phyloP scores from a whole-genome alignment of 1,140 invertebrate genomes.

The Zaprionus capensis region DNA sequence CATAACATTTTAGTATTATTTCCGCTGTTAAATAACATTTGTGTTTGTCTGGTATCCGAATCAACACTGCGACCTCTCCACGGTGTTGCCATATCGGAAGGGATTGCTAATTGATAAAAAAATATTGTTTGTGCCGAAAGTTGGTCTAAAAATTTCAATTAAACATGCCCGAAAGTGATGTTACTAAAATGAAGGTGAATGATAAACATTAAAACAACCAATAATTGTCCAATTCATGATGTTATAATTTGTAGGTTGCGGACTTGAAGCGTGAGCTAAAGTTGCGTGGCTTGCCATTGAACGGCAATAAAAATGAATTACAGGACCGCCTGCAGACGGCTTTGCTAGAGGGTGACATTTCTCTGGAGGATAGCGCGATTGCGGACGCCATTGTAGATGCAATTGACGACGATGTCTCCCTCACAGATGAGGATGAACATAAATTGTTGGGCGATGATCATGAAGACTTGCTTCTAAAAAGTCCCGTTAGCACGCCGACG shows the following conservation, averaged over 20 bases:
- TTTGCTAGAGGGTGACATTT: constrained; percentile 85
- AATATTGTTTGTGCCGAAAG: constrained; percentile 36
- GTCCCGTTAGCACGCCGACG: constrained; percentile 68
- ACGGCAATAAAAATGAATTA: constrained; percentile 93
- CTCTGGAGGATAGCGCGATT: constrained; percentile 85
- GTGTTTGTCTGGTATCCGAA: background rate
- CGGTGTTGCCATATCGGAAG: constrained; percentile 17
- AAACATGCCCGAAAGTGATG: constrained; percentile 80
- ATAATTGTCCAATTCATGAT: background rate
- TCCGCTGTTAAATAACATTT: constrained; percentile 1
- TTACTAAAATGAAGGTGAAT: constrained; percentile 82
- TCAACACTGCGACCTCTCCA: background rate
- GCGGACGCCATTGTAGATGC: constrained; percentile 84
- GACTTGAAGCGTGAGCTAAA: constrained; percentile 93
- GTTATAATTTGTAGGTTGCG: constrained; percentile 85
- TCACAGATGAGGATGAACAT: constrained; percentile 76
- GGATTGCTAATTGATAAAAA: constrained; percentile 11
- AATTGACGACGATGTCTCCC: constrained; percentile 73
- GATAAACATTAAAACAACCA: background rate
- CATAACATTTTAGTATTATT: constrained; percentile 4
- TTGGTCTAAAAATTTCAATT: constrained; percentile 13
- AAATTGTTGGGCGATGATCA: constrained; percentile 71
- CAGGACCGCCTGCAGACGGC: constrained; percentile 89
- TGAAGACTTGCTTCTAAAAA: constrained; percentile 70
- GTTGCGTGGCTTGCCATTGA: constrained; percentile 88